Base-by-base conservation (phyloP, 2,888 invertebrate genomes). In the Acrobasis suavella region DNA sequence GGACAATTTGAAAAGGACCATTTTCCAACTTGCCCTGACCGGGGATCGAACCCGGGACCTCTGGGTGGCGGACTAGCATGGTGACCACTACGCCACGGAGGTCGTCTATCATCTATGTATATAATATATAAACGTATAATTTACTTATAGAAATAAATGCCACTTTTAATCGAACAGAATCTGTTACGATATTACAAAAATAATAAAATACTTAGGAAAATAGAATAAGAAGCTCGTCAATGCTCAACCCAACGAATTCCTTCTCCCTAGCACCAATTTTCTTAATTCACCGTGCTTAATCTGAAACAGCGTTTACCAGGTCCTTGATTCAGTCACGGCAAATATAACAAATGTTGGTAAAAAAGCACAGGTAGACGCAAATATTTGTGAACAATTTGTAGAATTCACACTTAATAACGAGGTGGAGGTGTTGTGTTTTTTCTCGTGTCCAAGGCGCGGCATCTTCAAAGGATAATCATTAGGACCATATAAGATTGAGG, bases 371-470 rank as follows among this genome's bases (percentile, higher is more conserved):
- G 91, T 91, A 91, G 92, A 85, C 84, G 87, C 91, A 91, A 92
- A 92, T 91, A 91, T 92, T 91, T 92, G 89, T 85, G 91, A 91
- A 88, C 90, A 85, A 87, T 91, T 90, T 90, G 87, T 89, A 85
- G 86, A 86, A 89, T 90, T 91, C 91, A 91, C 91, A 91, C 91
- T 85, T 91, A 90, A 90, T 90, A 91, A 91, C 86, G 81, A 87
- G 85, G 78, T 82, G 72, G 76, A 74, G 81, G 80, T 75, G 81
- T 81, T 78, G 75, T 69, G 75, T 82, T 83, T 86, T 85, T 82
- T 77, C 69, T 74, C 71, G 69, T 76, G 77, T 80, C 79, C 76
- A 78, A 74, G 74, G 58, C 69, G 80, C 82, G 87, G 85, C 83
- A 73, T 58, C 69, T 69, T 83, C 89, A 90, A 91, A 90, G 82